Evolutionary conservation across 2,888 invertebrate species (phyloP).

Genomic region (Leptopilina myrica): DNA sequence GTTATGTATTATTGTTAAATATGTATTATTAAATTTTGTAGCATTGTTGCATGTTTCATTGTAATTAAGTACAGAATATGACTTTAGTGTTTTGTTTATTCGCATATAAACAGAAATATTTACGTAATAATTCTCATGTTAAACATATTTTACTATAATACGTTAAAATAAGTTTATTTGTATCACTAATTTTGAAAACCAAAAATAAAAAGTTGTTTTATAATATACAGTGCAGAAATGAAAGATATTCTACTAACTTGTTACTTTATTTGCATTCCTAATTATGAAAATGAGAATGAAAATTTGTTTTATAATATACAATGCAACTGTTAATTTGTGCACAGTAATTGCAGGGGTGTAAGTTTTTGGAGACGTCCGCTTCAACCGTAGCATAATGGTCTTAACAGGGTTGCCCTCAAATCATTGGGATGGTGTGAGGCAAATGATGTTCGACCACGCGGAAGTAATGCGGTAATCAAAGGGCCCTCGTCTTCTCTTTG

Average conservation of each 20-base stretch:
- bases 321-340: not conserved
- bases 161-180: no score
- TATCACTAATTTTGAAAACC: not conserved
- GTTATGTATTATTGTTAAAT: no score
- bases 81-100: no score
- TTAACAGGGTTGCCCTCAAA: constrained; percentile 73
- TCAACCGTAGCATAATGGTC: constrained; percentile 57
- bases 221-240: not conserved
- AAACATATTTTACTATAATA: no score
- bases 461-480: constrained; percentile 75
- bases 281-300: not conserved
- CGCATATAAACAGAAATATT: no score
- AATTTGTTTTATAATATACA: not conserved
- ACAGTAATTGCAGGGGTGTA: not conserved
- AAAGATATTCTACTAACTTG: no score
- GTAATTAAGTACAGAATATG: no score
- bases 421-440: constrained; percentile 72
- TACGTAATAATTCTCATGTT: no score
- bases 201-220: not conserved
- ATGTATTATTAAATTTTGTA: no score
- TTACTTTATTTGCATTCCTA: no score
- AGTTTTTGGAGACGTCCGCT: constrained; percentile 10
- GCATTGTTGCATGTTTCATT: no score
- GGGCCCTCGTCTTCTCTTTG: constrained; percentile 57
- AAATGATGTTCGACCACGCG: constrained; percentile 71